Evolutionary conservation across 2,888 invertebrate species (phyloP).

Genomic region (Dromius quadrimaculatus): DNA sequence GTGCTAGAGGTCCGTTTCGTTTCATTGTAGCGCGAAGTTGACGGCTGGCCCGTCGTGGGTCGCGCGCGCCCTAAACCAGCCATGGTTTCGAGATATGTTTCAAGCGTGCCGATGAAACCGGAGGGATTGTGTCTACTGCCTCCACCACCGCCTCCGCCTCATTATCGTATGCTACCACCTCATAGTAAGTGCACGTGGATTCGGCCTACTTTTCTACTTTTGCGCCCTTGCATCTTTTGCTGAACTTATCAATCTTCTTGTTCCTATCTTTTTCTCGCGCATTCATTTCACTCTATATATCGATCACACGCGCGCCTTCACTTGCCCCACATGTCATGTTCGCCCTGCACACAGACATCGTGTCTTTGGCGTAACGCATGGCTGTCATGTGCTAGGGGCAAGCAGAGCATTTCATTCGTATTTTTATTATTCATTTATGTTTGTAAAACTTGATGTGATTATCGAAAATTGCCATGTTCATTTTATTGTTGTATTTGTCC

Average conservation of each 20-base stretch:
- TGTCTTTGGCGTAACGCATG: conserved; percentile 37
- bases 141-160: conserved; percentile 59
- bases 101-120: conserved; percentile 65
- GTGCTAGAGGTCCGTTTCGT: conserved; percentile 44
- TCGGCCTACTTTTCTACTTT: conserved; percentile 42
- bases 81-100: conserved; percentile 66
- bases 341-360: conserved; percentile 19
- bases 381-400: conserved; percentile 33
- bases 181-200: conserved; percentile 60
- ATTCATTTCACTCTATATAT: conserved; percentile 24
- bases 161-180: conserved; percentile 63
- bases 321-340: conserved; percentile 41
- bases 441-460: conserved; percentile 36
- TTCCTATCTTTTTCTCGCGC: conserved; percentile 32
- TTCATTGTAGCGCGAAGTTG: conserved; percentile 48
- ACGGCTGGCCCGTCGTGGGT: conserved; percentile 51
- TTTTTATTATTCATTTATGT: conserved; percentile 27
- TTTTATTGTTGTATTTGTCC: conserved; percentile 42
- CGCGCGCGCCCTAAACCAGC: conserved; percentile 52
- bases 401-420: conserved; percentile 8
- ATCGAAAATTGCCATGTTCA: conserved; percentile 33
- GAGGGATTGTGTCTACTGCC: conserved; percentile 65
- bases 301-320: conserved; percentile 47
- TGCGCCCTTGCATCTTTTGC: conserved; percentile 31
- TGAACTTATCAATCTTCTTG: conserved; percentile 23